phyloP scores from a whole-genome alignment of 2,888 invertebrate genomes.

The Leptinotarsa peninsularis region DNA sequence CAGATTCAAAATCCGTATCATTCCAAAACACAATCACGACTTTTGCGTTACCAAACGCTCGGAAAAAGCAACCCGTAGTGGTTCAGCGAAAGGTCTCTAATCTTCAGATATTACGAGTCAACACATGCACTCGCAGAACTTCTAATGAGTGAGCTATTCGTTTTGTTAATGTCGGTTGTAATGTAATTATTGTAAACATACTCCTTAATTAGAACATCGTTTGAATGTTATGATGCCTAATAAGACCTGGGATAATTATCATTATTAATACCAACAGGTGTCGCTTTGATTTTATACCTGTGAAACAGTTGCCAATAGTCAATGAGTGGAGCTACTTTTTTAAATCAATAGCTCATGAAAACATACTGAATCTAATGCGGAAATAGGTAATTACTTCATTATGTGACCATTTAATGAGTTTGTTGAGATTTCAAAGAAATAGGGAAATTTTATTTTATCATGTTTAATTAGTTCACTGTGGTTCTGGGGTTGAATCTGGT shows the following conservation, averaged over 20 bases:
- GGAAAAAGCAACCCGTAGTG: conserved; percentile 43
- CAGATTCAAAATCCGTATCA: not conserved
- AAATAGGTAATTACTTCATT: no score
- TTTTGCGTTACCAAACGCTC: conserved; percentile 17
- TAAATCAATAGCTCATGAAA: no score
- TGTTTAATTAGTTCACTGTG: no score
- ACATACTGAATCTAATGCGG: no score
- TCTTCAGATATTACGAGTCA: conserved; percentile 47
- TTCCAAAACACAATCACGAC: not conserved
- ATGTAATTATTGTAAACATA: conserved; percentile 25
- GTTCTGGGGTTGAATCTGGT: no score
- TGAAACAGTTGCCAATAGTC: not conserved
- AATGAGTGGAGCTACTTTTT: no score
- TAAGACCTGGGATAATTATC: not conserved
- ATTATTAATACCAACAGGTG: not conserved
- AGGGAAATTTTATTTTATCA: no score
- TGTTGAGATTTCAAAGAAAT: no score
- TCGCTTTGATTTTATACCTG: not conserved
- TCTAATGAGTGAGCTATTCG: conserved; percentile 38
- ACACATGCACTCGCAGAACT: conserved; percentile 45
- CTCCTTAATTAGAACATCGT: conserved; percentile 10
- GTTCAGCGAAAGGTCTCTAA: conserved; percentile 48
- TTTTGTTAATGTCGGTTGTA: conserved; percentile 34
- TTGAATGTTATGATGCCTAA: not conserved
- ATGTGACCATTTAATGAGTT: no score